A percentile compares a stretch with the other conserved stretches of the same genome.
These are phyloP conservation scores for Beaufortia kweichowensis DNA, from an alignment of 2,113 vertebrate genomes.

Conservation along the genomic window DNA sequence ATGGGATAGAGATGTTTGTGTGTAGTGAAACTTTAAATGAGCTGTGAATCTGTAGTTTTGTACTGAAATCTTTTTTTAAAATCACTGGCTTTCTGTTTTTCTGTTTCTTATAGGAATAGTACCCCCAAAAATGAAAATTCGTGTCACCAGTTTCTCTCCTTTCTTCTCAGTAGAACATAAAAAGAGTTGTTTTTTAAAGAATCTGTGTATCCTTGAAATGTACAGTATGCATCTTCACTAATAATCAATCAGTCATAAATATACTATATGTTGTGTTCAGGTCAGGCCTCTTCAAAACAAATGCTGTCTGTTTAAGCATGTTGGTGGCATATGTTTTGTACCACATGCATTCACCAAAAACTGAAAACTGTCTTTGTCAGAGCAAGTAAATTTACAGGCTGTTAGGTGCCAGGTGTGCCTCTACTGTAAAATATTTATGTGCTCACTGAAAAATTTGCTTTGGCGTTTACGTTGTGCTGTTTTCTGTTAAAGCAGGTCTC, in stretches of 20 bases:
- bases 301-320: background rate
- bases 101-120: background rate
- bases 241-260: background rate
- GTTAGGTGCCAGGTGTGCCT: constrained; percentile 59
- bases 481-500: constrained; percentile 36
- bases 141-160: no score
- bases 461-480: constrained; percentile 59
- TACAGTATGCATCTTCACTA: background rate
- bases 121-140: no score
- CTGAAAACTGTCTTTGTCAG: constrained; percentile 59
- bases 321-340: constrained; percentile 15
- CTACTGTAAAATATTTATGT: constrained; percentile 66
- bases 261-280: no score
- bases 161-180: no score
- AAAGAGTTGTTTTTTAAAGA: background rate
- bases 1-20: constrained; percentile 60
- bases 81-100: background rate
- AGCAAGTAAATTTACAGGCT: constrained; percentile 59
- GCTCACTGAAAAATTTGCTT: constrained; percentile 61
- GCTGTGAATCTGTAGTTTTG: constrained; percentile 39
- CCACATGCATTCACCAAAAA: constrained; percentile 1
- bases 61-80: background rate
- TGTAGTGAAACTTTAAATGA: constrained; percentile 60
- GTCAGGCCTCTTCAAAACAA: no score
- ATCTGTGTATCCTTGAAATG: constrained; percentile 1